Base-by-base conservation (phyloP, 2,797 vertebrate species). In the Gambusia yucatana region DNA sequence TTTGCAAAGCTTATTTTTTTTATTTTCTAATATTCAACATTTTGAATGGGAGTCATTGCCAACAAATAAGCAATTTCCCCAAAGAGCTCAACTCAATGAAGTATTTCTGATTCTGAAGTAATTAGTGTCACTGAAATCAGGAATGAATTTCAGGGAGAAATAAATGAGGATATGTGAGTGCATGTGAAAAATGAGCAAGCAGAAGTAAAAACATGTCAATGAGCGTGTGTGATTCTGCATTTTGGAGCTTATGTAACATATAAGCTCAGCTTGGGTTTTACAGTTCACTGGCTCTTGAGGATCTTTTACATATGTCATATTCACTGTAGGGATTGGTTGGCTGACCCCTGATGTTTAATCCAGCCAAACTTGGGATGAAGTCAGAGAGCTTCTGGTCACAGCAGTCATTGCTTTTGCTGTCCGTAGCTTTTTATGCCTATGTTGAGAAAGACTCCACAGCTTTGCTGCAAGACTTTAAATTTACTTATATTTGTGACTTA, bases 211-310 rank as follows among this genome's bases (percentile, higher is more conserved):
- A 61, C 4, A 17, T 44, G 41, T 80, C n/a, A 39, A 16, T 30
- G 20, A 5, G 55, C 28, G 39, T 46, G 17, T 47, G 43, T 63
- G 28, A 77, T 61, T 77, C 44, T 82, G 63, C 43, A 63, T 72
- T 73, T 82, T 43, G 69, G 65, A 47, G 28, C 82, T 91, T 90
- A 86, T 75, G 43, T 85, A 90, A 89, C 76, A 67, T 55, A n/a
- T 1, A 8, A 67, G 20, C 69, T 28, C 25, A 43, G 52, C 72
- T 78, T 41, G 59, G 63, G 20, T 47, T 83, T 84, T 73, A 80
- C 72, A 81, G 74, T 76, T 82, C 72, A 36, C 52, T 44, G 65
- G 61, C 30, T 89, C 22, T 25, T 5, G 50, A 63, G 77, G 55
- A 61, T 78, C 39, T 61, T 84, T 79, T 73, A 43, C 85, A 84